Evolutionary conservation across 92 coral and sea anemone species (phyloP), one percentile per base, ranked within the genome.

Genomic region (Desmophyllum pertusum): DNA sequence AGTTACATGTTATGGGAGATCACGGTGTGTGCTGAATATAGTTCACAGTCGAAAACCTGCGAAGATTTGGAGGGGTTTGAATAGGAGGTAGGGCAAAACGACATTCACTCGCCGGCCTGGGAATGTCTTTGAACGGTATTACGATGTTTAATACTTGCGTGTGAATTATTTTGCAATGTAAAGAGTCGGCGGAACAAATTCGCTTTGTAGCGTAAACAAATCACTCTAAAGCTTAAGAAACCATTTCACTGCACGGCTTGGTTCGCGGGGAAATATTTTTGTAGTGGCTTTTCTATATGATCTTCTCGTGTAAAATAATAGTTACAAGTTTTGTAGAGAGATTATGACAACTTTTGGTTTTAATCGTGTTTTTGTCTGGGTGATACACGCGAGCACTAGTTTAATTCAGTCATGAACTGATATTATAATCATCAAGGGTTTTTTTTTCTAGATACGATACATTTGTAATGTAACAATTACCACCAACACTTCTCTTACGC

Each of bases 311-410:
- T 51, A 80, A 80, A 67, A 36, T 67, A 67, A 80, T 67, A 55
- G 84, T 51, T 45, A 51, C 66, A 31, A 43, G 33, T 80, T 38
- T 64, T 45, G 57, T 31, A 43, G 64, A 45, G 11, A 43, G 59
- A 65, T 63, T 78, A 41, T 13, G 30, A 64, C 45, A 78, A 18
- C 19, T 42, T 48, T 59, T 68, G 31, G 48, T 52, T 68, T 36
- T 80, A 70, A 67, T 80, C 84, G 72, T 67, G 84, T 80, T 66
- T 80, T 33, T 80, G 84, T 80, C 84, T 80, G 50, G 42, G 13
- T 67, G 73, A 67, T 67, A 33, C 42, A 35, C 45, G 73, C 25
- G 42, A 36, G 73, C 40, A 18, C 27, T 18, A 30, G 40, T 33
- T 33, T 38, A 17, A 10, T 59, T 10, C 65, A 59, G 30, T 79